Evolutionary conservation across 2,888 invertebrate species (phyloP), one percentile per base, ranked within the genome.

Genomic region (Cetonia aurata): DNA sequence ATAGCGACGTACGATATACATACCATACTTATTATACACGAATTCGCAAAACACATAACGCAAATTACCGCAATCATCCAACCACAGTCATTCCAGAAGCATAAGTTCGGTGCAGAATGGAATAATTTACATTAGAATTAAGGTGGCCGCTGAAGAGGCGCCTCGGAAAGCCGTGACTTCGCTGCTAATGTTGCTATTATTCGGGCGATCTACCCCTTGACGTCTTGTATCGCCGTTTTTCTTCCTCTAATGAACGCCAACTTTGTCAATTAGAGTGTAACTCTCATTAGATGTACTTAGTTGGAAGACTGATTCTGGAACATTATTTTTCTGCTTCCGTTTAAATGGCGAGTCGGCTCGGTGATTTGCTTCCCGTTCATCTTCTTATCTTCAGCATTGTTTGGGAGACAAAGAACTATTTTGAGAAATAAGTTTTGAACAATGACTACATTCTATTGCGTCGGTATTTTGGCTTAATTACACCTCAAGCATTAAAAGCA

Each of bases 51-150:
- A 8, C 48, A 8, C 10, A 17, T 25, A 52, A 52, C 3, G 25
- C 19, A 42, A 42, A 42, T 59, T 42, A 4, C 10, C n/a, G 25
- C 37, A 48, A 57, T 37, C 37, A 37, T 68, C 48, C 44, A n/a
- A 12, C 57, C 57, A 57, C 33, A 12, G 41, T 72, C 67, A 60
- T 59, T 48, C 66, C 66, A 46, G 46, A 42, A 44, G 42, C 60
- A 66, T 57, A 67, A 67, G 72, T 74, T 75, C 75, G 72, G 74
- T 73, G 72, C 72, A 75, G 74, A 75, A 75, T 72, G 71, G 69
- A 62, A 62, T 62, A 62, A 69, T 69, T 69, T 69, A 52, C 69
- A 42, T 53, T 53, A 33, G 37, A 50, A 37, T 69, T 59, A 53
- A 50, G 50, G 62, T 60, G 69, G 42, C 25, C 62, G 42, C 31